These are phyloP conservation scores for Conops quadrifasciatus DNA, from an alignment of 2,888 invertebrate genomes.

Conservation along the genomic window DNA sequence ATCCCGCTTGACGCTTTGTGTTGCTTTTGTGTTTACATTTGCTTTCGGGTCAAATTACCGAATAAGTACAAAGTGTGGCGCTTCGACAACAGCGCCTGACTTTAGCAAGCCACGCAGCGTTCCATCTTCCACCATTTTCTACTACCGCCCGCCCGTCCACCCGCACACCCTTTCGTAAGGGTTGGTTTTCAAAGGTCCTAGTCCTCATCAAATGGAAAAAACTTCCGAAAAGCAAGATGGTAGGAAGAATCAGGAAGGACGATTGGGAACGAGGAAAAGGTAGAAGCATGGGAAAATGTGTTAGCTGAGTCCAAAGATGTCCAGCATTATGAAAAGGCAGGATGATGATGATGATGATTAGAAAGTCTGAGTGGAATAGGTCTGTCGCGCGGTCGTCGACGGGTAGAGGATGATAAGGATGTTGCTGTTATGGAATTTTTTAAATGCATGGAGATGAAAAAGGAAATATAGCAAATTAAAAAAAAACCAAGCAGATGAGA, in stretches of 20 bases:
- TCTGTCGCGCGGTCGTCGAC: background rate
- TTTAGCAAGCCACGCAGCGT: background rate
- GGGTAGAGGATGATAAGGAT: background rate
- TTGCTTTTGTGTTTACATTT: constrained; percentile 61
- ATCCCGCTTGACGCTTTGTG: constrained; percentile 1
- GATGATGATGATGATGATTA: background rate
- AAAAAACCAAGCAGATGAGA: too few species aligned
- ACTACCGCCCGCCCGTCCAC: background rate
- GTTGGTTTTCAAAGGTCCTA: constrained; percentile 8
- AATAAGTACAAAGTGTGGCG: constrained; percentile 18
- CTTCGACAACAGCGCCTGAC: background rate
- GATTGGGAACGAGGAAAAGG: background rate
- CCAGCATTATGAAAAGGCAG: background rate
- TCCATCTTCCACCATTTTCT: background rate
- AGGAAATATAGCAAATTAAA: too few species aligned
- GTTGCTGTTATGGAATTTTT: too few species aligned
- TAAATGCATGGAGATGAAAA: too few species aligned
- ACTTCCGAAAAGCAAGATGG: background rate
- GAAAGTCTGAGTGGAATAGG: background rate
- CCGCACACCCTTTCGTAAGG: background rate
- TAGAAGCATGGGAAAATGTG: constrained; percentile 9
- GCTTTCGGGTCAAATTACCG: constrained; percentile 63
- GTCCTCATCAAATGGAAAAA: constrained; percentile 22
- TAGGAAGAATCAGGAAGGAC: too few species aligned
- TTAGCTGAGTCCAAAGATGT: background rate